Conservation (phyloP, 2,888 invertebrate genomes). For the Amblyjoppa fuscipennis region DNA sequence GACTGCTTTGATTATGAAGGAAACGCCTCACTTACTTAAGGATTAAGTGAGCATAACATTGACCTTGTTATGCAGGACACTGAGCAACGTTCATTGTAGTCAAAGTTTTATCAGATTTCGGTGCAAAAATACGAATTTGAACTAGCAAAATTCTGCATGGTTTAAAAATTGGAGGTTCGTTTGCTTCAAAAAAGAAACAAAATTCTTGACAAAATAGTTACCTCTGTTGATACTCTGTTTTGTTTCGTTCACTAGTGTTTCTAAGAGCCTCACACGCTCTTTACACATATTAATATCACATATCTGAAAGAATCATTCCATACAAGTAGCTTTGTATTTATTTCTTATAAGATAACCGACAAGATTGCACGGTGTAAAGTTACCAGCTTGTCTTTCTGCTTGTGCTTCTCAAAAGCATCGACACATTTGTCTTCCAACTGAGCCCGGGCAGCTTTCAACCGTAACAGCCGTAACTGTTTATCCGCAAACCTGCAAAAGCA, state of each 20-base stretch:
- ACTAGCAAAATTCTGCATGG: background rate
- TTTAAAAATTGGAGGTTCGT: background rate
- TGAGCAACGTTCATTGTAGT: too few relatives aligned
- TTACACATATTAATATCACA: slow-evolving; percentile 88
- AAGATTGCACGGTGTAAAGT: slow-evolving; percentile 58
- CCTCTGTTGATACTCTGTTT: slow-evolving; percentile 85
- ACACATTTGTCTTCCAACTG: slow-evolving; percentile 87
- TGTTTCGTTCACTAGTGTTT: slow-evolving; percentile 87
- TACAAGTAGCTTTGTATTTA: slow-evolving; percentile 35
- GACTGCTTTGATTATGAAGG: too few relatives aligned
- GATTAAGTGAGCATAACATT: too few relatives aligned
- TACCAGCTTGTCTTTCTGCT: slow-evolving; percentile 84
- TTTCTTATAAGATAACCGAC: slow-evolving; percentile 7
- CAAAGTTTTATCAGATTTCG: too few relatives aligned
- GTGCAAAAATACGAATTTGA: too few relatives aligned
- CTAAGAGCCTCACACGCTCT: slow-evolving; percentile 87
- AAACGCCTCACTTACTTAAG: too few relatives aligned
- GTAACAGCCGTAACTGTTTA: slow-evolving; percentile 88
- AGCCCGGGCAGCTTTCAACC: slow-evolving; percentile 87
- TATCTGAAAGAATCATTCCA: slow-evolving; percentile 80
- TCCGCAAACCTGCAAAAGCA: slow-evolving; percentile 87
- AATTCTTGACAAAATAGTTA: slow-evolving; percentile 61
- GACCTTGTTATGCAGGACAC: too few relatives aligned
- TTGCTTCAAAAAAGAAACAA: background rate
- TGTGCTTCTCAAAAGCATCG: slow-evolving; percentile 85